phyloP scores from a whole-genome alignment of 1,140 invertebrate genomes.

The Wiebesia pumilae region DNA sequence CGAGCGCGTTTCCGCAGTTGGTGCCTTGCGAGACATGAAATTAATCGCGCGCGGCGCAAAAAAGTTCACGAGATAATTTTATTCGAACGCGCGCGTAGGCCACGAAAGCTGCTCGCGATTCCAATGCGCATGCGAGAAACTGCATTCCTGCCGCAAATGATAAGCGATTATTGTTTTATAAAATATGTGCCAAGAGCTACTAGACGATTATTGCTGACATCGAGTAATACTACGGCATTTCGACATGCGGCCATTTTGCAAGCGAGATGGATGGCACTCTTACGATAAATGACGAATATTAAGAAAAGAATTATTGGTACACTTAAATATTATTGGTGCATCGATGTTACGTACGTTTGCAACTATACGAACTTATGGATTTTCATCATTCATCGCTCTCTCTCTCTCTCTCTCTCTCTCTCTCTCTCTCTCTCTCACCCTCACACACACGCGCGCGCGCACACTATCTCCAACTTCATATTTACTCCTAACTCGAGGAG shows the following conservation, averaged over 20 bases:
- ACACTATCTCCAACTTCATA: not conserved
- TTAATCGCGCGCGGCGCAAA: slow-evolving; percentile 2
- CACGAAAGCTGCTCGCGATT: not conserved
- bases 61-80: slow-evolving; percentile 5
- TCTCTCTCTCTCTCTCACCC: not conserved
- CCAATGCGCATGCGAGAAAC: not conserved
- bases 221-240: not conserved
- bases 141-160: not conserved
- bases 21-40: not conserved
- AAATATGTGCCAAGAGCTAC: slow-evolving; percentile 18
- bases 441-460: no score
- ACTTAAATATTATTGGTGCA: not conserved
- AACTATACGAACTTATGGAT: not conserved
- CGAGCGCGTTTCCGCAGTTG: not conserved
- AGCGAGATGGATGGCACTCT: not conserved
- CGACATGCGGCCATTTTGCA: not conserved
- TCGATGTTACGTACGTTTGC: not conserved
- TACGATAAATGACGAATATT: not conserved
- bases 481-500: not conserved
- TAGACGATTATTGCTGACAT: not conserved
- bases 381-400: not conserved
- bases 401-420: not conserved
- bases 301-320: not conserved
- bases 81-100: slow-evolving; percentile 3
- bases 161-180: slow-evolving; percentile 34